Percentiles rank a stretch among this genome's conserved stretches.
Conservation (phyloP, 2,888 invertebrate genomes). For the Schrankia costaestrigalis region DNA sequence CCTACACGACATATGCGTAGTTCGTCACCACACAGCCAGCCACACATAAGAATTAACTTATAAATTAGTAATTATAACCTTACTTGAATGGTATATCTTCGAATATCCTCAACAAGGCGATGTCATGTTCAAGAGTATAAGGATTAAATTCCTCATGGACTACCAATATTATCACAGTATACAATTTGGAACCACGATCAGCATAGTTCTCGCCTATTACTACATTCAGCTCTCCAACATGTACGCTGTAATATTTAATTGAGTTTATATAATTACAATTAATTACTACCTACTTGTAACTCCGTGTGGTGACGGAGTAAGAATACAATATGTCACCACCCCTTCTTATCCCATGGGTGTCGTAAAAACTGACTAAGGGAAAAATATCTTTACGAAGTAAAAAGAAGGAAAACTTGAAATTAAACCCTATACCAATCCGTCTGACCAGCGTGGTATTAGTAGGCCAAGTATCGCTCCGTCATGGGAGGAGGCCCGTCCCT, state of each 20-base stretch:
- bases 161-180: conserved; percentile 48
- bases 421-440: too few relatives aligned
- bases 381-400: too few relatives aligned
- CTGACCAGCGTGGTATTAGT: too few relatives aligned
- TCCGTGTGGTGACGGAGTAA: too few relatives aligned
- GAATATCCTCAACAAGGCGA: conserved; percentile 51
- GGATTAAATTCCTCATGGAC: conserved; percentile 52
- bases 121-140: conserved; percentile 45
- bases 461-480: too few relatives aligned
- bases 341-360: too few relatives aligned
- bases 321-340: too few relatives aligned
- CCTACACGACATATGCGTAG: too few relatives aligned
- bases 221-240: conserved; percentile 47
- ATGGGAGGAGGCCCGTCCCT: too few relatives aligned
- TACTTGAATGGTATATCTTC: conserved; percentile 48
- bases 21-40: not conserved
- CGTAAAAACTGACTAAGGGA: too few relatives aligned
- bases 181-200: conserved; percentile 54
- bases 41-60: too few relatives aligned
- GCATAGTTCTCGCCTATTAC: conserved; percentile 62
- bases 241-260: conserved; percentile 42
- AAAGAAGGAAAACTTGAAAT: too few relatives aligned
- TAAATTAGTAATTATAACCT: conserved; percentile 1
- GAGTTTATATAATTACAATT: not conserved
- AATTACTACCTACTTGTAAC: not conserved